These are phyloP conservation scores for Leucophenga montana DNA, from an alignment of 2,888 invertebrate species.

Conservation along the genomic window DNA sequence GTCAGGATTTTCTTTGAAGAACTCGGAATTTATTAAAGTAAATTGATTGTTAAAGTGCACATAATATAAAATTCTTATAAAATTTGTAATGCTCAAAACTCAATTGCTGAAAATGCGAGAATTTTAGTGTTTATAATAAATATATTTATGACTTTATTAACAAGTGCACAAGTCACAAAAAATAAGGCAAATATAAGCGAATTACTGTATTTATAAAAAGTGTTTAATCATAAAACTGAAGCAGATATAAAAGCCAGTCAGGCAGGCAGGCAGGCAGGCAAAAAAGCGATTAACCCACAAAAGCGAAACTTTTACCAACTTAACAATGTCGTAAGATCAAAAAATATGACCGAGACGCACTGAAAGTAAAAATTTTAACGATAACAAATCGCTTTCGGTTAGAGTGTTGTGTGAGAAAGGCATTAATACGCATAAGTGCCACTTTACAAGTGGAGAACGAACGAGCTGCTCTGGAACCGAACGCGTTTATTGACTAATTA, in stretches of 20 bases:
- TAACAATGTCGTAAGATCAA: slow-evolving; percentile 44
- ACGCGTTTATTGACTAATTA: slow-evolving; percentile 62
- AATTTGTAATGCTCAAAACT: neutral
- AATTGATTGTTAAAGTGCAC: no score
- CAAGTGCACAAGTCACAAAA: slow-evolving; percentile 43
- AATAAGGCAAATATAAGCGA: slow-evolving; percentile 32
- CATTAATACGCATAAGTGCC: slow-evolving; percentile 61
- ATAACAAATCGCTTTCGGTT: slow-evolving; percentile 65
- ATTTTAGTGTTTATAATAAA: neutral
- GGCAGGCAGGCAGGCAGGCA: slow-evolving; percentile 46
- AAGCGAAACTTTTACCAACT: slow-evolving; percentile 47
- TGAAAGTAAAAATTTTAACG: slow-evolving; percentile 47
- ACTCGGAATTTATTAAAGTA: no score
- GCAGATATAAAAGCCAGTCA: slow-evolving; percentile 34
- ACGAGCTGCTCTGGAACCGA: slow-evolving; percentile 33
- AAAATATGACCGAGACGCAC: slow-evolving; percentile 35
- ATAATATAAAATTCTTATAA: neutral
- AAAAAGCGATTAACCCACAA: slow-evolving; percentile 61
- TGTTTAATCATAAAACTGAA: slow-evolving; percentile 40
- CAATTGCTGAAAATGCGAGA: slow-evolving; percentile 30
- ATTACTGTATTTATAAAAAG: slow-evolving; percentile 41
- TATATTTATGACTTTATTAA: slow-evolving; percentile 59
- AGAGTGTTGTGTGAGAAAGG: slow-evolving; percentile 42
- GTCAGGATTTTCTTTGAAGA: neutral
- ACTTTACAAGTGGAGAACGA: slow-evolving; percentile 1